Evolutionary conservation across 2,113 vertebrate genomes (phyloP).

Genomic region (Sialia sialis): DNA sequence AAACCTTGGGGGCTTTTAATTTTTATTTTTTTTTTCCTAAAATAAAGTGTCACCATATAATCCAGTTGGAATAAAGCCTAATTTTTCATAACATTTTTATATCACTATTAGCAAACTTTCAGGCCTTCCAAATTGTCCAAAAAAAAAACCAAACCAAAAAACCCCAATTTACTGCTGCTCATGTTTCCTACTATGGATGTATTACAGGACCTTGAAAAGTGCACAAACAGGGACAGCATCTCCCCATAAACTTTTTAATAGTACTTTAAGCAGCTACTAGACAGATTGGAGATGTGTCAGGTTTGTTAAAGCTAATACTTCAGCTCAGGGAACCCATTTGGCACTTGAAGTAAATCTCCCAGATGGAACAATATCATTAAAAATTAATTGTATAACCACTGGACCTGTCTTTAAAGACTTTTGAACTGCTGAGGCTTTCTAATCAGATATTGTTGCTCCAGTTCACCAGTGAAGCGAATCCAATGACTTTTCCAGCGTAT

Average conservation of each 20-base stretch:
- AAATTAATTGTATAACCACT: constrained; percentile 73
- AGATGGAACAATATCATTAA: constrained; percentile 72
- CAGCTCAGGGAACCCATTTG: constrained; percentile 51
- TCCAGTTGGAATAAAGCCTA: background rate
- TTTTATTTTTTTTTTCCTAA: background rate
- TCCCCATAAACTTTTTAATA: constrained; percentile 16
- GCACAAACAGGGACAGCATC: background rate
- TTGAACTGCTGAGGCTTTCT: constrained; percentile 68
- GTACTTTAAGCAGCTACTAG: constrained; percentile 24
- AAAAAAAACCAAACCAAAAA: background rate
- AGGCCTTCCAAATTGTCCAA: background rate
- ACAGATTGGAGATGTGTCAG: background rate
- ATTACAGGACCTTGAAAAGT: background rate
- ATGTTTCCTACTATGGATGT: background rate
- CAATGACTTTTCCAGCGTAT: constrained; percentile 12
- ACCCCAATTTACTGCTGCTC: fast-evolving
- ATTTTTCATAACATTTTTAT: background rate
- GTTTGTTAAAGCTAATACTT: constrained; percentile 56
- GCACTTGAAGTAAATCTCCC: constrained; percentile 57
- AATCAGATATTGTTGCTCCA: constrained; percentile 60
- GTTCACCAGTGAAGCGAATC: constrained; percentile 67
- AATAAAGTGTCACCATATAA: background rate
- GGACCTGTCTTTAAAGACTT: constrained; percentile 67
- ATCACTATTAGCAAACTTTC: background rate
- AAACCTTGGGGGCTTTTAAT: background rate